Conservation (phyloP, 2,113 vertebrate species). For the Vulpes lagopus region DNA sequence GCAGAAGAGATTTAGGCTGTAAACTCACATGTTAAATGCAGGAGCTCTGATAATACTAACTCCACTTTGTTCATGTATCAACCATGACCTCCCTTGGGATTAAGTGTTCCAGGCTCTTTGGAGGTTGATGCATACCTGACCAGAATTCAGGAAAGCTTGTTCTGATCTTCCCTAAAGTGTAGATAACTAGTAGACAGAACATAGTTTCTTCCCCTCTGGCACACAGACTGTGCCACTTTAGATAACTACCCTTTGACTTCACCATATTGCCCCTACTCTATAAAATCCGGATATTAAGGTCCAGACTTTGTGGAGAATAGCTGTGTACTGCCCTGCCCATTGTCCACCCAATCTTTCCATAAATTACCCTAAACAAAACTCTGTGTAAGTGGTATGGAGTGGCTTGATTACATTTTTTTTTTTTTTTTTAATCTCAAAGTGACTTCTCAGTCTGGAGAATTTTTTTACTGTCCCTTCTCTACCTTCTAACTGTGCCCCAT, state of each 20-base stretch:
- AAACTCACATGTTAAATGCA: too few relatives aligned
- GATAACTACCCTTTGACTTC: neutral
- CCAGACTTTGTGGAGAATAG: neutral
- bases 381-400: neutral
- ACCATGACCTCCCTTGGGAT: neutral
- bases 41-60: neutral
- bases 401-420: neutral
- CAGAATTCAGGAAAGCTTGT: neutral
- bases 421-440: neutral
- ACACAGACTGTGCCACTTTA: neutral
- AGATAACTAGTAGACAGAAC: neutral
- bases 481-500: neutral
- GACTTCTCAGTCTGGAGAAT: neutral
- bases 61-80: neutral
- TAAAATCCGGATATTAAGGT: neutral
- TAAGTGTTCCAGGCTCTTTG: neutral
- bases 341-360: neutral
- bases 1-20: neutral
- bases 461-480: neutral
- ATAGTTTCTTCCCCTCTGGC: neutral
- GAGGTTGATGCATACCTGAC: neutral
- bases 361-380: neutral
- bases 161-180: neutral
- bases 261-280: neutral
- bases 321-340: neutral